Evolutionary conservation across 2,888 invertebrate species (phyloP).

Genomic region (Himalopsyche japonica): DNA sequence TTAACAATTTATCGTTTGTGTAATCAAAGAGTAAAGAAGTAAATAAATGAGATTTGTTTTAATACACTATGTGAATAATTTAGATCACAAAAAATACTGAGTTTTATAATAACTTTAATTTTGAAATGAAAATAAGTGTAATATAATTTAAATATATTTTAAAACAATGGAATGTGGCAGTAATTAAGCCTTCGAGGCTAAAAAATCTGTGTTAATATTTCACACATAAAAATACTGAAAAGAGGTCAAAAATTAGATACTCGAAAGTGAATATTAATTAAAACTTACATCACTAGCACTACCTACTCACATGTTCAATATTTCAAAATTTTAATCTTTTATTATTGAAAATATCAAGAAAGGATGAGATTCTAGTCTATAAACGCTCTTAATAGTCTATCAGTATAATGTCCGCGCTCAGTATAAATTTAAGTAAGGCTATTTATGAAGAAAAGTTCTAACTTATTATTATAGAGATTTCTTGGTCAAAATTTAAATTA

Average conservation of each 20-base stretch:
- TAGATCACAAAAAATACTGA: not conserved
- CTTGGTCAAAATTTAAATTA: conserved; percentile 20
- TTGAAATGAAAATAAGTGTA: not conserved
- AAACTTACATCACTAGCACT: not conserved
- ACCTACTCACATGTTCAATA: not conserved
- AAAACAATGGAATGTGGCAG: conserved; percentile 18
- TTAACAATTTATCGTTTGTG: too few relatives aligned
- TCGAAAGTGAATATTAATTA: not conserved
- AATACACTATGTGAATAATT: not conserved
- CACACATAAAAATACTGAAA: not conserved
- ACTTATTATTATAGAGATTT: conserved; percentile 3
- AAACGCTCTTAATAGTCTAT: conserved; percentile 19
- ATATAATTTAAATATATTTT: not conserved
- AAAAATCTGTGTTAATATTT: not conserved
- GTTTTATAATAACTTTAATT: not conserved
- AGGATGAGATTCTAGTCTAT: conserved; percentile 28
- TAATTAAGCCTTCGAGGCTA: conserved; percentile 12
- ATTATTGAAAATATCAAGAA: conserved; percentile 6
- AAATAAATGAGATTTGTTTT: not conserved
- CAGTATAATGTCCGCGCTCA: conserved; percentile 24
- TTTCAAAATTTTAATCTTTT: not conserved
- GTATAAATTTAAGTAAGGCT: conserved; percentile 28
- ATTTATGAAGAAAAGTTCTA: conserved; percentile 19
- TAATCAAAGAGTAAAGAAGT: too few relatives aligned
- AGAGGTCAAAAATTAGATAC: not conserved